Conservation (phyloP, 2,888 invertebrate genomes). For the Dasypolia templi region DNA sequence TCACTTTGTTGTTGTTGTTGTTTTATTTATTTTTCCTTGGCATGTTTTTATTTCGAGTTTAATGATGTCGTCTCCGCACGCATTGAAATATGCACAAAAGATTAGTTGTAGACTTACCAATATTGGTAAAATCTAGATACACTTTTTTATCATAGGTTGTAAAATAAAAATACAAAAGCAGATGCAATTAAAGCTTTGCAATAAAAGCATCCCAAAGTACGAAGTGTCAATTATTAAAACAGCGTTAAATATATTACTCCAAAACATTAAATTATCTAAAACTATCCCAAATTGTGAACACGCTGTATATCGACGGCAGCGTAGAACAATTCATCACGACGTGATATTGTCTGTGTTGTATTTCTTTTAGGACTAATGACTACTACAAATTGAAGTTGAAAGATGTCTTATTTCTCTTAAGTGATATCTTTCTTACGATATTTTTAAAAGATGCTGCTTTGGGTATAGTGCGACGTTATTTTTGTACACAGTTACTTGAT, state of each 20-base stretch:
- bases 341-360: slow-evolving; percentile 50
- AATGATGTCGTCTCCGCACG: background rate
- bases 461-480: background rate
- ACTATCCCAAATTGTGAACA: slow-evolving; percentile 14
- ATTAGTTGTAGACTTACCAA: background rate
- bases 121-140: background rate
- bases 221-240: background rate
- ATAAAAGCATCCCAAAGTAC: background rate
- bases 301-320: slow-evolving; percentile 30
- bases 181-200: background rate
- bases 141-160: background rate
- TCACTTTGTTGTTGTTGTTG: slow-evolving; percentile 27
- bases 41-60: background rate
- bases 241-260: background rate
- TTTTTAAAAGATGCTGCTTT: slow-evolving; percentile 7
- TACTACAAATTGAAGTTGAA: slow-evolving; percentile 50
- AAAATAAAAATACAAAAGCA: no score
- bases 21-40: background rate
- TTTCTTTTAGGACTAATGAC: slow-evolving; percentile 60
- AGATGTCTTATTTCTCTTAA: slow-evolving; percentile 42
- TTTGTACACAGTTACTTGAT: background rate
- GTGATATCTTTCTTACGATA: slow-evolving; percentile 40
- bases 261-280: background rate
- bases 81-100: background rate
- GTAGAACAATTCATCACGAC: slow-evolving; percentile 54